Evolutionary conservation across 2,888 invertebrate species (phyloP).

Genomic region (Sialis fuliginosa): DNA sequence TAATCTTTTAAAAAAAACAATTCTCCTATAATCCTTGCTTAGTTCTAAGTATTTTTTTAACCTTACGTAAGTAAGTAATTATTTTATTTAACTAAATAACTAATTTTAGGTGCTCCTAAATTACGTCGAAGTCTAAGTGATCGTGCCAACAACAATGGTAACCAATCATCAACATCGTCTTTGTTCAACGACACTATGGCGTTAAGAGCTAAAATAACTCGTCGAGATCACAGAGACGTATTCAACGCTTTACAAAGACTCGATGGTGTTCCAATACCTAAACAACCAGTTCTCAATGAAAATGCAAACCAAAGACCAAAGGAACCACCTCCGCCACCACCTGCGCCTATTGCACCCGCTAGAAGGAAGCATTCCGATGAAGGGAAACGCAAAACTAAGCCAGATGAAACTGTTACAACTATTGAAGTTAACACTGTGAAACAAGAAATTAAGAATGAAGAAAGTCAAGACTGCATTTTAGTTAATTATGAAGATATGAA

Average conservation of each 20-base stretch:
- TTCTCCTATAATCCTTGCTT: no score
- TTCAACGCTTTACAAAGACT: conserved; percentile 27
- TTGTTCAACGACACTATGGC: conserved; percentile 73
- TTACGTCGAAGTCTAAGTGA: conserved; percentile 26
- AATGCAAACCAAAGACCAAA: conserved; percentile 19
- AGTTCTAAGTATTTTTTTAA: no score
- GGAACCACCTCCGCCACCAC: conserved; percentile 30
- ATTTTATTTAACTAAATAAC: no score
- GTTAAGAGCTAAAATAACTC: conserved; percentile 39
- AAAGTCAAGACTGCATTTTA: no score
- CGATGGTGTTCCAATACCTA: conserved; percentile 16
- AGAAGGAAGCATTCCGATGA: neutral
- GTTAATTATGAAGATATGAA: no score
- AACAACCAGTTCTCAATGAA: conserved; percentile 3
- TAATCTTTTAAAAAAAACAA: no score
- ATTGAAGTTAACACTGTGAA: neutral
- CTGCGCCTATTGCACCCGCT: conserved; percentile 14
- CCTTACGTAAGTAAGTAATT: no score
- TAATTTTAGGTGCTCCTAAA: conserved; percentile 13
- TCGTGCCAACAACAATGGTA: conserved; percentile 13
- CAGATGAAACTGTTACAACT: neutral
- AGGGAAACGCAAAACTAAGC: neutral
- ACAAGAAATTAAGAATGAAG: no score
- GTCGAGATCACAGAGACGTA: conserved; percentile 42
- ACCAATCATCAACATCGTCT: neutral